Conservation (phyloP, 2,888 invertebrate species). For the Conomelus anceps region DNA sequence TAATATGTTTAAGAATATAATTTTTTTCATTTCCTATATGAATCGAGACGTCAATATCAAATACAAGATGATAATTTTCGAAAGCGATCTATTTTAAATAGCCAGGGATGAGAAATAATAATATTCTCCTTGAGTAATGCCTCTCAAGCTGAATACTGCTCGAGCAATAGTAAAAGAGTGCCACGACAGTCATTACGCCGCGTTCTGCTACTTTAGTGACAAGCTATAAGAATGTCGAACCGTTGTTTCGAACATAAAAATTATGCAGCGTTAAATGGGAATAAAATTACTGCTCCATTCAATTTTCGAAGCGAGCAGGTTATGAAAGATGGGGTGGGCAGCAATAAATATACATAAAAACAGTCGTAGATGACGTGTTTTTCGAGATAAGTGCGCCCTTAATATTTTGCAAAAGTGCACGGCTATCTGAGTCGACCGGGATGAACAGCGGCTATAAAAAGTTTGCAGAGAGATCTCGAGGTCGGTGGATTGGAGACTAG, state of each 20-base stretch:
- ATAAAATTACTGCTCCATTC: neutral
- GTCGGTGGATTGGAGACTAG: neutral
- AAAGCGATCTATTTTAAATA: too few relatives aligned
- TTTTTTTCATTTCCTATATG: too few relatives aligned
- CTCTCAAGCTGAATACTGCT: too few relatives aligned
- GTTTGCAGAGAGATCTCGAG: neutral
- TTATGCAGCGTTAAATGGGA: neutral
- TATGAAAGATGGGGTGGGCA: neutral
- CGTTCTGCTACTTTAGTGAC: neutral
- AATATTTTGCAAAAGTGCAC: neutral
- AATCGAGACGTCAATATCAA: too few relatives aligned
- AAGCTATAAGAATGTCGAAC: neutral
- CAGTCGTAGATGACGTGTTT: neutral
- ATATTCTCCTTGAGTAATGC: too few relatives aligned
- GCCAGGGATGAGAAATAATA: neutral
- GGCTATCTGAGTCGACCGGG: neutral
- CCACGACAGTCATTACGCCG: neutral
- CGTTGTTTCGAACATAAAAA: neutral
- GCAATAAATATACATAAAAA: neutral
- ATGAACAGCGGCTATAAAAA: neutral
- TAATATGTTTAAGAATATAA: too few relatives aligned
- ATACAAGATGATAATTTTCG: too few relatives aligned
- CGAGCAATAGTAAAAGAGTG: neutral
- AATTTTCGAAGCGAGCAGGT: neutral
- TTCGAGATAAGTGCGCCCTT: neutral